Conservation (phyloP, 2,797 vertebrate genomes). For the Garrulus glandarius region DNA sequence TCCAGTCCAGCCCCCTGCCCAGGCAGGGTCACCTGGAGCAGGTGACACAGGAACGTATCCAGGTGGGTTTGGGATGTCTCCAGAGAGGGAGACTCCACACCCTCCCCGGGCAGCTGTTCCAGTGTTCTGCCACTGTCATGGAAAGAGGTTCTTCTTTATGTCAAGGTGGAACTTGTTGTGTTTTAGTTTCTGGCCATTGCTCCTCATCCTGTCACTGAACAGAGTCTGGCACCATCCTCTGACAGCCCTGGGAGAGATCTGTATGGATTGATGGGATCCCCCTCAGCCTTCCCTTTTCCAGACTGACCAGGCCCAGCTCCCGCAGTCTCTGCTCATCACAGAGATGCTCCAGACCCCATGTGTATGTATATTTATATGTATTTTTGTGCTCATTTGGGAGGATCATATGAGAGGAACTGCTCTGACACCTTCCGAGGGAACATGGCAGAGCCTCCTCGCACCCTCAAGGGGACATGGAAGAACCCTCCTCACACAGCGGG, state of each 20-base stretch:
- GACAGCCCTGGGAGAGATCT: background rate
- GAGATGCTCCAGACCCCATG: background rate
- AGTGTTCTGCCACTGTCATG: background rate
- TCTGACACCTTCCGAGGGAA: background rate
- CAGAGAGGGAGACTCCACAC: background rate
- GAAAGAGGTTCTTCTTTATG: background rate
- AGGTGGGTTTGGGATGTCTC: background rate
- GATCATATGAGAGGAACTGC: background rate
- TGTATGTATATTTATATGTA: fast-evolving
- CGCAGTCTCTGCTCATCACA: fast-evolving
- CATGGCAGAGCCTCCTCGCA: background rate
- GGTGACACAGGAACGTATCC: background rate
- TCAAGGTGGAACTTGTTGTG: background rate
- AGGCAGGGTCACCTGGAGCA: background rate
- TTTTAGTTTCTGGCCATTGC: background rate
- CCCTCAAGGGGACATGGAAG: background rate
- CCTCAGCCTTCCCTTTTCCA: background rate
- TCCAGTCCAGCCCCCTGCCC: background rate
- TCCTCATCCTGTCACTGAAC: background rate
- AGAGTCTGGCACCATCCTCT: background rate
- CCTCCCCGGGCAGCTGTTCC: background rate
- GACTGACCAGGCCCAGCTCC: background rate
- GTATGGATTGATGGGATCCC: background rate
- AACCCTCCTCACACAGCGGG: background rate
- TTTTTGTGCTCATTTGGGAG: background rate